Base-by-base conservation (phyloP, 2,888 invertebrate species). In the Tenthredo notha region DNA sequence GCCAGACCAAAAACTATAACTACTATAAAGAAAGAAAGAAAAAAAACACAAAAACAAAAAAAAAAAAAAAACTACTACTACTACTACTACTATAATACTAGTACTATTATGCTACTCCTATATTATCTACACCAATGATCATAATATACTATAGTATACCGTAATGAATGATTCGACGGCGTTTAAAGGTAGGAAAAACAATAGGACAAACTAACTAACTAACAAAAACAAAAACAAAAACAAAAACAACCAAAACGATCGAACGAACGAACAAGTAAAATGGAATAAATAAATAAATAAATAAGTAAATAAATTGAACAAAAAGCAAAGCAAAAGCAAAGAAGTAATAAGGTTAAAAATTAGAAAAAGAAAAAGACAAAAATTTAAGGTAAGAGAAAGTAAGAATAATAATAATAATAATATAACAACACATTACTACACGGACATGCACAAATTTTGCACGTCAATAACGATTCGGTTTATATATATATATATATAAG, bases 1-100 rank as follows among this genome's bases (percentile, higher is more conserved):
- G 83, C 85, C 83, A 85, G 85, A 85, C 85, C 82, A 82, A 85
- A 85, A 85, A 61, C 47, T 47, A 47, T 47, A 47, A 47, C 47
- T 47, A 47, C 47, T 47, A 47, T 47, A 47, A 47, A 82, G 72
- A 85, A 47, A 82, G 43, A 21, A 0, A 61, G 9, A n/a, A 58
- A 1, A 12, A 37, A 72, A 4, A 40, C 0, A 7, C 10, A 5
- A 72, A 72, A 40, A 43, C n/a, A 74, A 29, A 18, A 33, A 43
- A 65, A 86, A 61, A 75, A 33, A n/a, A 50, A 47, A 61, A 77
- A 78, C 9, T 58, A 58, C 33, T 54, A 75, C 21, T 12, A 61
- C 25, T 61, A 50, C 7, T 54, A 74, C 61, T 61, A 61, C 10
- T 61, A 25, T n/a, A 50, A 54, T 54, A n/a, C 58, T 78, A 54